Conservation (phyloP, 2,797 vertebrate genomes). For the Tamandua tetradactyla region DNA sequence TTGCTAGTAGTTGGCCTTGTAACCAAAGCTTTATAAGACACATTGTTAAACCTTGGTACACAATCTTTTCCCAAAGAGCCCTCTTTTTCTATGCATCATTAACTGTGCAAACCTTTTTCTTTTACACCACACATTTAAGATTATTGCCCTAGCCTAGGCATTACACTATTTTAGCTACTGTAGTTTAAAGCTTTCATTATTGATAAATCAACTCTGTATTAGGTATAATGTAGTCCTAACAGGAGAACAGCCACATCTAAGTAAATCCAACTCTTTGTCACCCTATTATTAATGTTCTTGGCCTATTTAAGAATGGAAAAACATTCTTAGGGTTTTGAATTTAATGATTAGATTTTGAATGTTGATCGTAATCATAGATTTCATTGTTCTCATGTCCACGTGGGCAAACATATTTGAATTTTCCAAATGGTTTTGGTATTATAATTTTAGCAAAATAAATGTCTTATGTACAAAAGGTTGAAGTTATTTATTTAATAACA, state of each 20-base stretch:
- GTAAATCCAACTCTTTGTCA: not conserved
- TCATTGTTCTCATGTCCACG: not conserved
- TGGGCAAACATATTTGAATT: slow-evolving; percentile 26
- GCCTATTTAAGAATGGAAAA: not conserved
- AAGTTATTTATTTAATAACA: slow-evolving; percentile 43
- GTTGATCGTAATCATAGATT: slow-evolving; percentile 19
- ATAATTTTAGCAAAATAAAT: slow-evolving; percentile 51
- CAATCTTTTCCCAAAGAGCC: not conserved
- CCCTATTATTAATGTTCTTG: not conserved
- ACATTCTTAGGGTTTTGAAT: not conserved
- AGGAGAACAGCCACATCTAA: not conserved
- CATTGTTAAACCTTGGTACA: not conserved
- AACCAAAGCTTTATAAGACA: not conserved
- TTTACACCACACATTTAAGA: not conserved
- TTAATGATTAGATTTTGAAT: slow-evolving; percentile 36
- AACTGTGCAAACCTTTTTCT: not conserved
- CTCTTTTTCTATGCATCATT: slow-evolving; percentile 17
- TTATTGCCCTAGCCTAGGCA: not conserved
- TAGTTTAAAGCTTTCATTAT: slow-evolving; percentile 37
- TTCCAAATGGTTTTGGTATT: slow-evolving; percentile 52
- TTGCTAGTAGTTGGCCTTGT: not conserved
- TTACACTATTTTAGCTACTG: slow-evolving; percentile 36
- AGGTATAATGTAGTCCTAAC: slow-evolving; percentile 12
- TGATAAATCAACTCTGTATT: slow-evolving; percentile 30
- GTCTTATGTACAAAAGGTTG: not conserved